Evolutionary conservation across 2,888 invertebrate genomes (phyloP), one percentile per base, ranked within the genome.

Genomic region (Philopedon plagiatum): DNA sequence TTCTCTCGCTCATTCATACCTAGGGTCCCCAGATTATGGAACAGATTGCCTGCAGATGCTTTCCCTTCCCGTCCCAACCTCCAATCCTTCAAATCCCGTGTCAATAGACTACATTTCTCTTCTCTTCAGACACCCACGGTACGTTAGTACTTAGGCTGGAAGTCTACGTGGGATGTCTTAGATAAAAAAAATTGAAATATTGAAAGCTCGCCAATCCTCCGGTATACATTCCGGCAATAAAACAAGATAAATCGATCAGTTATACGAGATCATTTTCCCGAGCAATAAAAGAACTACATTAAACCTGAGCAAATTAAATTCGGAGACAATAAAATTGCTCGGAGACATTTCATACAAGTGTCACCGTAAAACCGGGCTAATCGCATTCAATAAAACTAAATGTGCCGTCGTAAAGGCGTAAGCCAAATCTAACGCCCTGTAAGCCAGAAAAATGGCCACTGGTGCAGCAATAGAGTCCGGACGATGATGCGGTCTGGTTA

Each of bases 361-460:
- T 70, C 73, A 70, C 73, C 66, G 41, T 73, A 73, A 69, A 73
- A 65, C 56, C 49, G 49, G 62, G 61, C 73, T 73, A 73, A 73
- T 73, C 73, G 69, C 54, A 15, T 65, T 61, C 69, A 69, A 73
- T 73, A 73, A 73, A 73, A 65, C 65, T 64, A 60, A 73, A 73
- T 64, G 58, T 32, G 32, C 57, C 54, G 49, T 57, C 66, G 57
- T 60, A 66, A 66, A 49, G 15, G 32, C 15, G 18, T 34, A 51
- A 63, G 65, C 65, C 29, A 29, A 63, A 49, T 26, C 34, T 61
- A 37, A 44, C 61, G 51, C 51, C 51, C 51, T 29, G 51, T 32
- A 54, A 54, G 51, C 51, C 29, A 54, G 51, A 54, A 29, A 54
- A 54, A 54, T 54, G 51, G 29, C 51, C 9, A 15, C 29, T 18